Evolutionary conservation across 2,888 invertebrate species (phyloP), one percentile per base, ranked within the genome.

Genomic region (Melieria omissa): DNA sequence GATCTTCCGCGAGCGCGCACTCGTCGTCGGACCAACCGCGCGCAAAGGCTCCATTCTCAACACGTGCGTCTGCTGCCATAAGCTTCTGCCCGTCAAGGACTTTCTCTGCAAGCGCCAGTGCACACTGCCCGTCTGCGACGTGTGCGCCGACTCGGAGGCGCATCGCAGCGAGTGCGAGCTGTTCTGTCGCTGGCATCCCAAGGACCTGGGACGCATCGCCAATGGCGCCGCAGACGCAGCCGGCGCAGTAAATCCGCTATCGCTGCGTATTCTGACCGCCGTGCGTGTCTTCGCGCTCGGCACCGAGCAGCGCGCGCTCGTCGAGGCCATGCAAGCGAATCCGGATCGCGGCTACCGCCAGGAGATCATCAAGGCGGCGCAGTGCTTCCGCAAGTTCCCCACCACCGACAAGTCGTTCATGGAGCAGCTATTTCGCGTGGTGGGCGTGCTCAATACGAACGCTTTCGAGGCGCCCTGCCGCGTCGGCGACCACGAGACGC

Each of bases 11-110:
- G 95, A 95, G 83, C 88, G 88, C 68, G 92, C 95, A 1, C 85
- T 95, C 58, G 88, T 94, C 57, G 85, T 90, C 65, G 94, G 95
- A 0, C 93, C 93, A 0, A 89, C 93, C 61, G 88, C 89, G 52
- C 88, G 89, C 67, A 86, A 86, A 66, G 86, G 87, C 52, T 84
- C 89, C 16, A 89, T 89, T 71, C 73, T 86, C 70, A 88, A 91
- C 80, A 89, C 90, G 72, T 94, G 94, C 84, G 90, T 91, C 1
- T 89, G 89, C 77, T 94, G 93, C 81, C 90, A 89, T 78, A 89
- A 89, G 77, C 84, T 85, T 70, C 80, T 89, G 66, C 86, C 79
- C 60, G 78, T 88, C 73, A 81, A 80, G 70, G 80, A 81, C 46
- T 84, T 83, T 55, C 80, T 90, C 60, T 94, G 94, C 82, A 86